Base-by-base conservation (phyloP, 1,140 invertebrate species). In the Andrena cerasifolii region DNA sequence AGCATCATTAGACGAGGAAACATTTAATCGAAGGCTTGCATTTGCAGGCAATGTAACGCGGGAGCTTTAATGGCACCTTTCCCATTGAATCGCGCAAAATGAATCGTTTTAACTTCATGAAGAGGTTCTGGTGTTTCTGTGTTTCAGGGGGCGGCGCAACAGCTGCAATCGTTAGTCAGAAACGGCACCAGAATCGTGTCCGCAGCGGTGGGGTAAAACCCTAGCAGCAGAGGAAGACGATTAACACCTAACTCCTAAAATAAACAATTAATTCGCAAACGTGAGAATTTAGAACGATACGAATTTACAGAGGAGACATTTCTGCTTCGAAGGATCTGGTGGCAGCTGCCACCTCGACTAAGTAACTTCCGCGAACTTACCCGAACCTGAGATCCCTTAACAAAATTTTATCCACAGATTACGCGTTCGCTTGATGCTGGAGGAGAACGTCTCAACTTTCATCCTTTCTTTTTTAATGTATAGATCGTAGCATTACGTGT, bases 71-170 rank as follows among this genome's bases (percentile, higher is more conserved):
- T n/a, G n/a, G n/a, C n/a, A n/a, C n/a, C n/a, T n/a, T n/a, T n/a
- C n/a, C n/a, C n/a, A n/a, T n/a, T n/a, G n/a, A n/a, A n/a, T n/a
- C n/a, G n/a, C n/a, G n/a, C n/a, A n/a, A n/a, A n/a, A n/a, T n/a
- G n/a, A n/a, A n/a, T n/a, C n/a, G n/a, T n/a, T n/a, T n/a, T n/a
- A n/a, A n/a, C n/a, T n/a, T n/a, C n/a, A n/a, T n/a, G n/a, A n/a
- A n/a, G n/a, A n/a, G n/a, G n/a, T n/a, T n/a, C n/a, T 24, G 14
- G 1, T 10, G 14, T 8, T 18, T 40, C n/a, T 21, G 0, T 18
- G 56, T 91, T 91, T 31, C 85, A 93, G 93, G 93, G 93, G 73
- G 93, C 93, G 58, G 91, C 92, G 6, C 91, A 93, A 53, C 91
- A 92, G 65, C 83, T 93, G 71, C 92, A 93, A 76, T 91, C 89